Base-by-base conservation (phyloP, 2,113 vertebrate genomes). In the Aldabrachelys gigantea region DNA sequence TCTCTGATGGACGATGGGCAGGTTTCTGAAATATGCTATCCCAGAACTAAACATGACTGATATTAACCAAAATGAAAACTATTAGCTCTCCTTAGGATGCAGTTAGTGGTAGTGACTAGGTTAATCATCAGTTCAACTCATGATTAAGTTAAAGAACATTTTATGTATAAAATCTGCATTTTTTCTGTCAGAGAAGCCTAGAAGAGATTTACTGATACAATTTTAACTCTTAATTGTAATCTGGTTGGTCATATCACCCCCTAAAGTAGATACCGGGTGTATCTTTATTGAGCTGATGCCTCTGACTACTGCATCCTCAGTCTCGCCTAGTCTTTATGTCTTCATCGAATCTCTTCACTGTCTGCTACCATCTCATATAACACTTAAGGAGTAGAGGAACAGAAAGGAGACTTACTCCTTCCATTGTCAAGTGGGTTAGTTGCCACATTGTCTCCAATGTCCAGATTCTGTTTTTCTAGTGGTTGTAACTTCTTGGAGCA, bases 281-380 rank as follows among this genome's bases (percentile, higher is more conserved):
- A n/a, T n/a, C 21, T 80, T 80, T 13, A 53, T 21, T 4, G 31
- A 80, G 17, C 49, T 29, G 2, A 52, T 3, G 5, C 50, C 19
- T 80, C 50, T 31, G 47, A 25, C 13, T 53, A n/a, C 78, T 90
- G 72, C 78, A 21, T 29, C 8, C 49, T 38, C 27, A 53, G 62
- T 12, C 10, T 47, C 22, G 0, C 22, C 47, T 19, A 10, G 1
- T 0, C 53, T 81, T 6, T 29, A 31, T 24, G 4, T 85, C 84
- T 72, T 38, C 4, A 17, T 21, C 17, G 22, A 41, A 24, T 52
- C 14, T 41, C 27, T 25, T 76, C 69, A 41, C n/a, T 76, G 27
- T 5, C 14, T 11, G 1, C 38, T 29, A 3, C 38, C 2, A 3
- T 27, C 29, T n/a, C 35, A n/a, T 19, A 69, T 16, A 69, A 69